These are phyloP conservation scores for Acipenser oxyrinchus DNA, from an alignment of 2,797 vertebrate genomes.

Conservation along the genomic window DNA sequence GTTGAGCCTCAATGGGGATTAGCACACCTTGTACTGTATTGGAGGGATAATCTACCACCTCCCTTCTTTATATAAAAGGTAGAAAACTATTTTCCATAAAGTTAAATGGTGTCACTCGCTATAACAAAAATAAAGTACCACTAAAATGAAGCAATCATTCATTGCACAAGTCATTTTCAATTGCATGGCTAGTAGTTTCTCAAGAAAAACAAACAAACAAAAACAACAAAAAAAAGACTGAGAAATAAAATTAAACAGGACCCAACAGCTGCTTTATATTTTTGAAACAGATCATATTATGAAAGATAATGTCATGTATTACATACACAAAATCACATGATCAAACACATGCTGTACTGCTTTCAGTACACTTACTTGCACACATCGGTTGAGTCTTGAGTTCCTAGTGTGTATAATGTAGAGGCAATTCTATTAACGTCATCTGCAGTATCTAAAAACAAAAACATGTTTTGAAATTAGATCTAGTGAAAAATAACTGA, in stretches of 20 bases:
- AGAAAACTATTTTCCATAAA: no score
- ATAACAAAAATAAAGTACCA: conserved; percentile 15
- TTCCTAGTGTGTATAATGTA: conserved; percentile 85
- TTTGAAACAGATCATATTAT: no score
- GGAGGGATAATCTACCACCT: no score
- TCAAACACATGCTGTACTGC: neutral
- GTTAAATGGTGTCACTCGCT: no score
- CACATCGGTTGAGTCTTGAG: conserved; percentile 91
- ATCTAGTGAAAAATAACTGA: conserved; percentile 6
- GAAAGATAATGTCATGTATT: no score
- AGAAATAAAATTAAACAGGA: neutral
- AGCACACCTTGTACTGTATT: no score
- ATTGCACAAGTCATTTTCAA: neutral
- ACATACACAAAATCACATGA: neutral
- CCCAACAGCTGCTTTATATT: no score
- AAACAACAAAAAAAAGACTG: neutral
- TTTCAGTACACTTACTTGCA: conserved; percentile 72
- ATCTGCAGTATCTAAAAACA: conserved; percentile 73
- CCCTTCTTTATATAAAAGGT: no score
- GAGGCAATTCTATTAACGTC: conserved; percentile 98
- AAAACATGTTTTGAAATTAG: neutral
- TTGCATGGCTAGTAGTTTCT: no score
- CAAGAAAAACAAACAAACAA: no score
- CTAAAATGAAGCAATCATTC: conserved; percentile 11
- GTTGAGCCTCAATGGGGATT: no score